phyloP scores from a whole-genome alignment of 2,113 vertebrate genomes.

The Otis tarda region DNA sequence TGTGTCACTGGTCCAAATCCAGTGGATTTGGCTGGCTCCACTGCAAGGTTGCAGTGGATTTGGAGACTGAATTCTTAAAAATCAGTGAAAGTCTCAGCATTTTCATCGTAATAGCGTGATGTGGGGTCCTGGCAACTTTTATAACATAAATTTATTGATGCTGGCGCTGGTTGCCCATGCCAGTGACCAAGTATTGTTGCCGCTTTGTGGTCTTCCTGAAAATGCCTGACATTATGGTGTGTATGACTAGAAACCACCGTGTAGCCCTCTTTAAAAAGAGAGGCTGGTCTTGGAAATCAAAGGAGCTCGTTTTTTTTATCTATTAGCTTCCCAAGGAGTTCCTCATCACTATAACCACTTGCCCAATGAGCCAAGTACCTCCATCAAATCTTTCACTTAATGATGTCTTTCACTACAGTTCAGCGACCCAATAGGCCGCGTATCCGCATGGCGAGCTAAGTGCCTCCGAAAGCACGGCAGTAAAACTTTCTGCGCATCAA shows the following conservation, averaged over 20 bases:
- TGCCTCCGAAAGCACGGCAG: background rate
- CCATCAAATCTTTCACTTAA: background rate
- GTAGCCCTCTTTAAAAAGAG: background rate
- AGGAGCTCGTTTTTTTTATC: background rate
- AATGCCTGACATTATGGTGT: background rate
- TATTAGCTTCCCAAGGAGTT: background rate
- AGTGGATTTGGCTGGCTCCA: background rate
- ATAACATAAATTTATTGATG: background rate
- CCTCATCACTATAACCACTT: background rate
- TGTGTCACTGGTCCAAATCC: background rate
- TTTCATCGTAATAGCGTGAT: rapidly evolving
- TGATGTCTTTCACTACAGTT: slow-evolving; percentile 2
- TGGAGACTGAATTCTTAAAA: background rate
- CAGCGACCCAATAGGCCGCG: background rate
- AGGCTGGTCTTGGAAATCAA: background rate
- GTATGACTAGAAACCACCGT: background rate
- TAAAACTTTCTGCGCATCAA: background rate
- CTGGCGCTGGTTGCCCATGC: background rate
- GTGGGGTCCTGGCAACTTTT: background rate
- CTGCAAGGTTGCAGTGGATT: background rate
- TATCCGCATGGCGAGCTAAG: background rate
- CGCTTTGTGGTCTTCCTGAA: background rate
- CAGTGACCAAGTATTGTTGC: background rate
- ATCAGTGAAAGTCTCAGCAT: background rate
- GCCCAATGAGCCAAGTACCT: slow-evolving; percentile 6